A percentile compares a stretch with the other conserved stretches of the same genome.
Evolutionary conservation across 1,140 invertebrate genomes (phyloP).

Genomic region (Cecropterus lyciades): DNA sequence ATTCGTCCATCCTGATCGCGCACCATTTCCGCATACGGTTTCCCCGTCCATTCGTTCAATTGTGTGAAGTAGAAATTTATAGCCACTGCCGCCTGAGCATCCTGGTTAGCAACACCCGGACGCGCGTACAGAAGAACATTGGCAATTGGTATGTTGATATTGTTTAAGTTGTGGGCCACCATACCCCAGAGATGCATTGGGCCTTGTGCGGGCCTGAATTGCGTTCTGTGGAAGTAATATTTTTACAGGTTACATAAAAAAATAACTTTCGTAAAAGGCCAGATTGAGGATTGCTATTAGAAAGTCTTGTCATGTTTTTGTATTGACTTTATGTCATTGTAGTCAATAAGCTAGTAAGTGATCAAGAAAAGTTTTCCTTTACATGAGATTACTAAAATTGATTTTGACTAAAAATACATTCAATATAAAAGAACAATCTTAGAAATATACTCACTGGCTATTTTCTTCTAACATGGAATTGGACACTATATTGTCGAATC

Average conservation of each 20-base stretch:
- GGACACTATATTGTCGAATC: slow-evolving; percentile 49
- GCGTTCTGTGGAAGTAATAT: slow-evolving; percentile 47
- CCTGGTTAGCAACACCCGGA: slow-evolving; percentile 48
- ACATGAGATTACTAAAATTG: too few relatives aligned
- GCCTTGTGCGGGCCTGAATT: slow-evolving; percentile 52
- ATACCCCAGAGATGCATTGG: slow-evolving; percentile 67
- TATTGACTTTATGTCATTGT: too few relatives aligned
- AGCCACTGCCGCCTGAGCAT: slow-evolving; percentile 53
- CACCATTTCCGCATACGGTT: slow-evolving; percentile 53
- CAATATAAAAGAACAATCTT: too few relatives aligned
- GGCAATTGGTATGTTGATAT: slow-evolving; percentile 49
- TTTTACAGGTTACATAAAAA: too few relatives aligned
- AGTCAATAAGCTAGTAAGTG: too few relatives aligned
- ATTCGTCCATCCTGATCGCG: slow-evolving; percentile 55
- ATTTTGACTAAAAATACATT: too few relatives aligned
- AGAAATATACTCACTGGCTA: slow-evolving; percentile 57
- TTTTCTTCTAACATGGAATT: slow-evolving; percentile 56
- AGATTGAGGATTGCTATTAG: too few relatives aligned
- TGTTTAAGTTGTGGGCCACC: slow-evolving; percentile 66
- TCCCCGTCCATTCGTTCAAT: slow-evolving; percentile 61
- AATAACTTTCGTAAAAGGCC: too few relatives aligned
- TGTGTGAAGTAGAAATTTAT: slow-evolving; percentile 57
- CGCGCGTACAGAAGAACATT: slow-evolving; percentile 56
- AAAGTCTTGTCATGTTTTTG: too few relatives aligned
- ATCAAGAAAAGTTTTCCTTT: too few relatives aligned